Conservation (phyloP, 2,113 vertebrate species). For the Syrmaticus mikado region DNA sequence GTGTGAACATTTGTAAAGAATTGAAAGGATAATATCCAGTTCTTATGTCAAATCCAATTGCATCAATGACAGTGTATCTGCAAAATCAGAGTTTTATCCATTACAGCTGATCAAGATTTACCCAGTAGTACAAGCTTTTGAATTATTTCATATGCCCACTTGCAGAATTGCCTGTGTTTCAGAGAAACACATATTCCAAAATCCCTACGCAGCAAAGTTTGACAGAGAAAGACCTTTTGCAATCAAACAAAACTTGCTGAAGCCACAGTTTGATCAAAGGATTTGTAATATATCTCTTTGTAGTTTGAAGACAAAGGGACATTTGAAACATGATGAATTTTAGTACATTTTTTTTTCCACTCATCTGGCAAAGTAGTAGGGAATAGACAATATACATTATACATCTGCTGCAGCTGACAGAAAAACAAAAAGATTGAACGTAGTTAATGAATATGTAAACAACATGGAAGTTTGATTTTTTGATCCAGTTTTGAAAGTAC, state of each 20-base stretch:
- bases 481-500: conserved; percentile 36
- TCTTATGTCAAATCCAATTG: neutral
- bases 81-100: neutral
- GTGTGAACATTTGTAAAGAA: neutral
- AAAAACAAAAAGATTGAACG: conserved; percentile 5
- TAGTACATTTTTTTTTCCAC: conserved; percentile 6
- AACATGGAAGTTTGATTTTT: conserved; percentile 10
- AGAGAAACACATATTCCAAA: neutral
- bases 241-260: conserved; percentile 32
- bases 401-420: conserved; percentile 56
- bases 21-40: neutral
- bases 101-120: neutral
- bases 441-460: conserved; percentile 63
- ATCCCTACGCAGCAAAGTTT: neutral
- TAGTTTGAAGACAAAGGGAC: neutral
- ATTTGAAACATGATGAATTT: conserved; percentile 37
- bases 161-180: neutral
- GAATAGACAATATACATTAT: conserved; percentile 1
- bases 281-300: neutral
- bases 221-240: neutral
- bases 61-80: neutral
- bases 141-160: neutral
- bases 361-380: conserved; percentile 21
- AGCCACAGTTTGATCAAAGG: conserved; percentile 1
- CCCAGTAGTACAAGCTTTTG: neutral